Base-by-base conservation (phyloP, 2,888 invertebrate genomes). In the Pseudeuparius sepicola region DNA sequence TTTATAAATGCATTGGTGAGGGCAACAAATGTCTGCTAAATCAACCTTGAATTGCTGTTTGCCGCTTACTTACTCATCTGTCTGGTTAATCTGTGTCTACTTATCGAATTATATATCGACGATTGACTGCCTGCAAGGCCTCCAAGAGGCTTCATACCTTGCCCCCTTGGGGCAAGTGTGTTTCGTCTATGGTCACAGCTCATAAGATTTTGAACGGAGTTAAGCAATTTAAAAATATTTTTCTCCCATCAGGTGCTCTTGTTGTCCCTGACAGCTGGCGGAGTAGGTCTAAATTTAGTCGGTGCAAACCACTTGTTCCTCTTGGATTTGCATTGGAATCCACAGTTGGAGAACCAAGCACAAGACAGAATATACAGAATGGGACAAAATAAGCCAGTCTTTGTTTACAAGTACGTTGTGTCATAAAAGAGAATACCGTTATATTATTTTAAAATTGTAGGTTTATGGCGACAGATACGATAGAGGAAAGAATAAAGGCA, bases 321-420 rank as follows among this genome's bases (percentile, higher is more conserved):
- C 17, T 61, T 92, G 13, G 96, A 97, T 64, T 73, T 90, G 33
- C 94, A 96, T 62, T 97, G 94, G 92, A 97, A 96, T 70, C 96
- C 96, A 0, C 93, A 94, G 53, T 64, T 96, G 27, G 96, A 97
- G 62, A 72, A 79, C 25, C 96, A 96, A 61, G 96, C 94, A 0
- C 88, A 87, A 64, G 96, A 96, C 65, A 70, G 96, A 40, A 80
- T 96, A 41, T 92, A 93, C 64, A 67, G 94, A 40, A 78, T 94
- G 42, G 94, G 94, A 0, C 96, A 96, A 60, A 73, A 61, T 29
- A 85, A 81, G 53, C 61, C 73, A 47, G 92, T 93, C 0, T 68
- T 72, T 48, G 75, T 94, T 31, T 86, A 90, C 60, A 85, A 86
- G 82, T 86, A 52, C 59, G 63, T 55, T 14, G 16, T 24, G 9